Percentiles rank a stretch among this genome's conserved stretches.
Conservation (phyloP, 2,113 vertebrate species). For the Hylia prasina region DNA sequence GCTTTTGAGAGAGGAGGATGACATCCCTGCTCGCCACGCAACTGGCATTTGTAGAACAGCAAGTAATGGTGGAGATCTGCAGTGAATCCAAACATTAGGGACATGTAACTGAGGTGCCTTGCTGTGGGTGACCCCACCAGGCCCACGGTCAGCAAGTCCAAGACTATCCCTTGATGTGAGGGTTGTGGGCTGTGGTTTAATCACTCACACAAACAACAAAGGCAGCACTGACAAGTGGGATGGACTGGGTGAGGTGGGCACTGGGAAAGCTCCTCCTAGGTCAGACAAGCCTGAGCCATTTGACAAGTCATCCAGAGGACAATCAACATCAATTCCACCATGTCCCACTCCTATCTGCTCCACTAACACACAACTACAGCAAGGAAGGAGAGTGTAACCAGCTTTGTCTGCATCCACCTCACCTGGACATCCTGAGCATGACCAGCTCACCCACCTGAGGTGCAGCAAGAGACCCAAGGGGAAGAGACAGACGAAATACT, state of each 20-base stretch:
- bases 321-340: not conserved
- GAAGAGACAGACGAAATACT: not conserved
- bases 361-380: not conserved
- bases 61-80: not conserved
- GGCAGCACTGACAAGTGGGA: fast-evolving
- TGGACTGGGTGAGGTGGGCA: not conserved
- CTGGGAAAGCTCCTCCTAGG: not conserved
- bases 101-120: fast-evolving
- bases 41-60: fast-evolving
- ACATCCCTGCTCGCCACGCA: not conserved
- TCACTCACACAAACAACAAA: not conserved
- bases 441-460: not conserved
- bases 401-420: not conserved
- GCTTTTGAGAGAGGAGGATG: not conserved
- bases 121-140: not conserved
- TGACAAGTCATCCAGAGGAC: not conserved
- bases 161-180: fast-evolving
- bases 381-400: not conserved
- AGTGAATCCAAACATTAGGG: not conserved
- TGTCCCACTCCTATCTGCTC: not conserved
- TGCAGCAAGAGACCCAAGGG: not conserved
- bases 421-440: not conserved
- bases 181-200: fast-evolving
- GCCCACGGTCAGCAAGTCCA: fast-evolving
- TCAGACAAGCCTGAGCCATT: not conserved